A percentile compares a stretch with the other conserved stretches of the same genome.
Evolutionary conservation across 2,113 vertebrate species (phyloP).

Genomic region (Martes martes): DNA sequence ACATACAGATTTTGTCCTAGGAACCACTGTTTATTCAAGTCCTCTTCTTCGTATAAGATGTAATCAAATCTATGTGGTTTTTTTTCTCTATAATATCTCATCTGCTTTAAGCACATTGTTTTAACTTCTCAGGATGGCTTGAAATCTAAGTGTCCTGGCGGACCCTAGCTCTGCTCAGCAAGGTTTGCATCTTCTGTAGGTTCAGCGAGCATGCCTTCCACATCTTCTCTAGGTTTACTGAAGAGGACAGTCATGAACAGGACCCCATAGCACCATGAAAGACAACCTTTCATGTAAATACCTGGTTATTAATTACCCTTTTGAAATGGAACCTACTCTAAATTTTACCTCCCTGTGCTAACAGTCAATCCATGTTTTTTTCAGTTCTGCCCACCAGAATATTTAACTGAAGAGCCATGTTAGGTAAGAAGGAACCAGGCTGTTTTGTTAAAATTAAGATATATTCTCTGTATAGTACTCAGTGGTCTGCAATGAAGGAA

Average conservation of each 20-base stretch:
- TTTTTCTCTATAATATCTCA: background rate
- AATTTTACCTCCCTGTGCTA: background rate
- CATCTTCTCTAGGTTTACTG: background rate
- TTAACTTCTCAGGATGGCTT: background rate
- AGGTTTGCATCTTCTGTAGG: background rate
- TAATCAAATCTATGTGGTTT: background rate
- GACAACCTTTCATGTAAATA: background rate
- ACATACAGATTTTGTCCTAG: too few species aligned
- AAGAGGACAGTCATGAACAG: background rate
- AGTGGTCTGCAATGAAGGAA: background rate
- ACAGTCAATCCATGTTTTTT: background rate
- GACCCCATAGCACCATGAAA: background rate
- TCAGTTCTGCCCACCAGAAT: background rate
- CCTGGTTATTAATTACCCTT: background rate
- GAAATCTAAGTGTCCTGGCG: background rate
- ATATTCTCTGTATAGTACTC: background rate
- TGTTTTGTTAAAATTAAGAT: constrained; percentile 23
- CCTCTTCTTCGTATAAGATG: background rate
- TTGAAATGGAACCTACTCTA: background rate
- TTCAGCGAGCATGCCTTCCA: background rate
- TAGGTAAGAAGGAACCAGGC: background rate
- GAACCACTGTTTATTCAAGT: background rate
- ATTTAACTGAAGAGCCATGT: background rate
- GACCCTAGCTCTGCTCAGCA: background rate
- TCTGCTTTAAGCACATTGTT: background rate